A percentile compares a stretch with the other conserved stretches of the same genome.
These are phyloP conservation scores for Tetranychus urticae DNA, from an alignment of 1,140 invertebrate species.

Conservation along the genomic window DNA sequence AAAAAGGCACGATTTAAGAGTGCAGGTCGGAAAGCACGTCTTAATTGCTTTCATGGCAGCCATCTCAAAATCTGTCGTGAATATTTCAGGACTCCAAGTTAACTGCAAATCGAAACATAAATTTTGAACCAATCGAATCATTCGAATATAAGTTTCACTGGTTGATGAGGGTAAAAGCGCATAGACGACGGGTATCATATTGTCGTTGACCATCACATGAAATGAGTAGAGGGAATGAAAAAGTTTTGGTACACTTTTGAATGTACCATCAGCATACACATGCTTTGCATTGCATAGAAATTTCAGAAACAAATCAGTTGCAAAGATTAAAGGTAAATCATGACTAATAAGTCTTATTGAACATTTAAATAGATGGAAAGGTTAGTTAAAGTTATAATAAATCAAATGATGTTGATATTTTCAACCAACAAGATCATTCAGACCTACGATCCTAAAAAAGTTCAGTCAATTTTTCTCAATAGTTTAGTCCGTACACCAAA, in stretches of 20 bases:
- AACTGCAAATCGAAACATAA: not conserved
- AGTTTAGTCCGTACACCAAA: too few species aligned
- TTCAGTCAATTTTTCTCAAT: too few species aligned
- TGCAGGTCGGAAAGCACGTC: not conserved
- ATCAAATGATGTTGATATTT: too few species aligned
- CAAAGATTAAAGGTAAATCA: not conserved
- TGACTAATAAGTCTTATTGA: too few species aligned
- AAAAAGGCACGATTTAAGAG: not conserved
- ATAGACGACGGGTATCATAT: not conserved
- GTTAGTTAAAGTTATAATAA: too few species aligned
- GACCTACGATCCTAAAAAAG: too few species aligned
- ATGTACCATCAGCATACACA: conserved; percentile 1
- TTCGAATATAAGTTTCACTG: not conserved
- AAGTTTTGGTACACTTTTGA: not conserved
- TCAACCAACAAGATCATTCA: too few species aligned
- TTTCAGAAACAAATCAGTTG: not conserved
- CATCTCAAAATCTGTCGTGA: not conserved
- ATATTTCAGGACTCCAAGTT: not conserved
- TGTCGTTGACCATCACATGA: not conserved
- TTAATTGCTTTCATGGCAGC: not conserved
- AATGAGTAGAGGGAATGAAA: not conserved
- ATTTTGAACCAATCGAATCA: not conserved
- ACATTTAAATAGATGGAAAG: too few species aligned
- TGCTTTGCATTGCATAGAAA: not conserved
- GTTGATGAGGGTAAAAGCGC: not conserved